Conservation (phyloP, 2,113 vertebrate species). For the Podocnemis expansa region DNA sequence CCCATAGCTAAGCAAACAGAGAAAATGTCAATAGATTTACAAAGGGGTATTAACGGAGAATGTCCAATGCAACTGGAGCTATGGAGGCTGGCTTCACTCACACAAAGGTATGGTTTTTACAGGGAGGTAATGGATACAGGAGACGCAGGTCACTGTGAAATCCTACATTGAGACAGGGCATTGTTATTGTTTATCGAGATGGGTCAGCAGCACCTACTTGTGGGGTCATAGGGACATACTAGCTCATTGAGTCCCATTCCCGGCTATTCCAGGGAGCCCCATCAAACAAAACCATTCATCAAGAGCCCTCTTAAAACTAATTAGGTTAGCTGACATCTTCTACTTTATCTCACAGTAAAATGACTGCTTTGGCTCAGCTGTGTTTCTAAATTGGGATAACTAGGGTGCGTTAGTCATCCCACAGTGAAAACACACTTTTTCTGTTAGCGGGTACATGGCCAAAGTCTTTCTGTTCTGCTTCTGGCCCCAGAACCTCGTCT, state of each 20-base stretch:
- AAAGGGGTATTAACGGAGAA: not conserved
- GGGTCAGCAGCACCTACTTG: not conserved
- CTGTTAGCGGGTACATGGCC: not conserved
- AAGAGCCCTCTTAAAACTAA: not conserved
- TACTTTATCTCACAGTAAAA: not conserved
- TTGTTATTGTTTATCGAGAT: not conserved
- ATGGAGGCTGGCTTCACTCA: not conserved
- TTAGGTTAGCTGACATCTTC: not conserved
- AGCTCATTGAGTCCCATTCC: not conserved
- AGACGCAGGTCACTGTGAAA: not conserved
- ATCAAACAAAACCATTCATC: not conserved
- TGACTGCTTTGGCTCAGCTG: not conserved
- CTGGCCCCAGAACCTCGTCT: not conserved
- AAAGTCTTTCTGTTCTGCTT: not conserved
- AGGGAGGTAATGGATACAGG: not conserved
- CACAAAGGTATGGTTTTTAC: not conserved
- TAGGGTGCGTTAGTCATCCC: not conserved
- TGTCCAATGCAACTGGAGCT: not conserved
- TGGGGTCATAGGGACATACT: not conserved
- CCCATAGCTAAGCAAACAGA: not conserved
- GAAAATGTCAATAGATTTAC: slow-evolving; percentile 2
- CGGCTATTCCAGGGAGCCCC: not conserved
- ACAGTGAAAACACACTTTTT: not conserved
- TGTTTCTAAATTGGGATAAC: not conserved
- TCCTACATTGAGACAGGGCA: not conserved